These are phyloP conservation scores for Protonemura montana DNA, from an alignment of 2,888 invertebrate species.

Conservation along the genomic window DNA sequence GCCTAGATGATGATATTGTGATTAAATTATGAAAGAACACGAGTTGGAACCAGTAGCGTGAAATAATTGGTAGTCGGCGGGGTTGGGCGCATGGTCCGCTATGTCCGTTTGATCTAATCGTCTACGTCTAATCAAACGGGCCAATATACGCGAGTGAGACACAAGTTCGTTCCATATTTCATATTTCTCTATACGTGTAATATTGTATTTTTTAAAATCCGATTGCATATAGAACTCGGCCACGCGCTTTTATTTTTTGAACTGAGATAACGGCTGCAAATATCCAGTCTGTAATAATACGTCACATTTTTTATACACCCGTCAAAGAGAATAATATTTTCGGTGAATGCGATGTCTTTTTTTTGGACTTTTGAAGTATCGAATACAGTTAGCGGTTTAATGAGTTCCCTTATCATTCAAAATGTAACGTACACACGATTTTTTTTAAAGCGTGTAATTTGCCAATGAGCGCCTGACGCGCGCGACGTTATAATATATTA, in stretches of 20 bases:
- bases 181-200: neutral
- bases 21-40: neutral
- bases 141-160: neutral
- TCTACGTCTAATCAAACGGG: neutral
- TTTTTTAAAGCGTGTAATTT: conserved; percentile 2
- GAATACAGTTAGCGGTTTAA: neutral
- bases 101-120: neutral
- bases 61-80: neutral
- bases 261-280: neutral
- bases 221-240: neutral
- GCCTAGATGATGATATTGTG: neutral
- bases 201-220: conserved; percentile 5
- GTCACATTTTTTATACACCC: neutral
- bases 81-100: neutral
- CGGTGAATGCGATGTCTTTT: neutral
- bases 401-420: neutral
- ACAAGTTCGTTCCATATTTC: neutral
- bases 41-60: neutral
- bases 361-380: conserved; percentile 12
- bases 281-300: neutral
- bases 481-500: neutral
- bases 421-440: neutral
- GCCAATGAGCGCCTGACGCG: neutral
- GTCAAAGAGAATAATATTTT: conserved; percentile 12
- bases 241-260: neutral